phyloP scores from a whole-genome alignment of 2,797 vertebrate genomes.

The Rhadinocentrus ornatus region DNA sequence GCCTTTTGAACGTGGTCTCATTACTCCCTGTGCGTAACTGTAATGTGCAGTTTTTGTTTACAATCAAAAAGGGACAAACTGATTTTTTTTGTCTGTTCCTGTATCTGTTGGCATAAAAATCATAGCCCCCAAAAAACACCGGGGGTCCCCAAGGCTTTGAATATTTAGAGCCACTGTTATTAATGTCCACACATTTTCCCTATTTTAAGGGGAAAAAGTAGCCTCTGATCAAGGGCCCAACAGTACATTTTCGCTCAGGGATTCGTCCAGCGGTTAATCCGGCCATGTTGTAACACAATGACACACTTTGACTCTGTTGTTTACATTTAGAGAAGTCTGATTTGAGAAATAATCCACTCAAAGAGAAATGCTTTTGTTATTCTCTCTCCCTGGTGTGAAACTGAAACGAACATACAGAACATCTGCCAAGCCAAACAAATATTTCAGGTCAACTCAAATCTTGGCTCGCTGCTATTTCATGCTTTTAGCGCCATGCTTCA shows the following conservation, averaged over 20 bases:
- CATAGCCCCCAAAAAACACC: too few relatives aligned
- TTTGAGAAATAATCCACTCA: conserved; percentile 45
- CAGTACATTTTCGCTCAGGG: background rate
- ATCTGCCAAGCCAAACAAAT: conserved; percentile 65
- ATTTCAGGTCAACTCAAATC: conserved; percentile 51
- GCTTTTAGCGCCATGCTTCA: conserved; percentile 44
- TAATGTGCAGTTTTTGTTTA: background rate
- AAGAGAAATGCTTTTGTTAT: conserved; percentile 62
- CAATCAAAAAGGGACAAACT: background rate
- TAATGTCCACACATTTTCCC: too few relatives aligned
- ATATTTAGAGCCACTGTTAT: too few relatives aligned
- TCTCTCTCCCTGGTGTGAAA: conserved; percentile 58
- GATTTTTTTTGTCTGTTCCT: too few relatives aligned
- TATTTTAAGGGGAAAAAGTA: too few relatives aligned
- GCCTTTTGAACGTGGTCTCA: too few relatives aligned
- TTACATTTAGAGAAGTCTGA: conserved; percentile 42
- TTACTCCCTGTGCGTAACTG: background rate
- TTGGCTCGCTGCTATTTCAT: conserved; percentile 42
- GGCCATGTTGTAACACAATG: conserved; percentile 20
- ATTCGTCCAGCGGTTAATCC: background rate
- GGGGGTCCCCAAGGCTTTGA: too few relatives aligned
- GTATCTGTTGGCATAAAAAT: too few relatives aligned
- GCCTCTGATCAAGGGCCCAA: background rate
- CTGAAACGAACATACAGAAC: conserved; percentile 31
- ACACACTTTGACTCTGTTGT: conserved; percentile 41